Evolutionary conservation across 2,797 vertebrate species (phyloP), one percentile per base, ranked within the genome.

Genomic region (Paedocypris micromegethes): DNA sequence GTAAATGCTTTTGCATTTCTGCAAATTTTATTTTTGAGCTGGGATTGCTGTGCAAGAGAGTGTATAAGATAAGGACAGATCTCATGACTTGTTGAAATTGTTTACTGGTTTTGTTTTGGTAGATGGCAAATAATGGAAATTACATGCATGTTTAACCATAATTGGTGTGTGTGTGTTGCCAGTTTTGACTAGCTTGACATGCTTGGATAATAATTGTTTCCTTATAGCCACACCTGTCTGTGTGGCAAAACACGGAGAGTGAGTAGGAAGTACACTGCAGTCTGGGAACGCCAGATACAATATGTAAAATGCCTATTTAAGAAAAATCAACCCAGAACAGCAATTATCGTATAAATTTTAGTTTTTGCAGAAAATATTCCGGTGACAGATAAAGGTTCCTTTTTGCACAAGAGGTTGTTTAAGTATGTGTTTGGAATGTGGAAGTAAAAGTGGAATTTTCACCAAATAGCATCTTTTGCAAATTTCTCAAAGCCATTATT

Each of bases 361-460:
- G 23, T 23, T 23, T 23, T 23, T 23, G 23, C 23, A 23, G 23
- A 23, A 23, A 23, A 23, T 23, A 23, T 23, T 23, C 23, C 23
- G 23, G 23, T 23, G 23, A 23, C 23, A 53, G 40, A 52, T 9
- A 58, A 53, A 38, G 9, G 3, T 61, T 6, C 2, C 5, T 56
- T 50, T 48, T 69, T 49, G 62, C 64, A 71, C 45, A 8, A 64
- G 52, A 41, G 51, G 47, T 43, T 61, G 59, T 44, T 47, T 51
- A 41, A n/a, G 58, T 73, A 65, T 70, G 59, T 59, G 2, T 70
- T 64, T 70, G 41, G 61, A 68, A 62, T 39, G 66, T 73, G 67
- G 65, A 67, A 64, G 59, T 55, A 66, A 70, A 74, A 46, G n/a
- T 68, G 3, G 49, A 69, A 55, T 4, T 69, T 50, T 37, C 49